Evolutionary conservation across 2,113 vertebrate species (phyloP), one percentile per base, ranked within the genome.

Genomic region (Anguilla japonica): DNA sequence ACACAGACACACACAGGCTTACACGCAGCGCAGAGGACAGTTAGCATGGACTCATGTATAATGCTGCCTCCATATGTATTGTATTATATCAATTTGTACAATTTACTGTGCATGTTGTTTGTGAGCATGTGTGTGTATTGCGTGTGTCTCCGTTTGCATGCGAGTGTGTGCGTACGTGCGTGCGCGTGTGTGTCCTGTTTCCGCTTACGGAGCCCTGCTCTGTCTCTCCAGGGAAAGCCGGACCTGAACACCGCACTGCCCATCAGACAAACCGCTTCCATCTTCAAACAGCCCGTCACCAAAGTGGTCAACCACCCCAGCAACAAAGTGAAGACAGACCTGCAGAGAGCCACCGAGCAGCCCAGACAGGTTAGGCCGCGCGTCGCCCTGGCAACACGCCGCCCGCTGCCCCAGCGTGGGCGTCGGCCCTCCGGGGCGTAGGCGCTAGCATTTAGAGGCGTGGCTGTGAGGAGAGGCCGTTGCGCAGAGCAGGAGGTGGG

Each of bases 241-340:
- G 97, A 98, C 91, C 93, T 98, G 90, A 97, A 97, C 89, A 98
- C 97, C 1, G 93, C 96, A 34, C 93, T 98, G 87, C 97, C 97
- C 2, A 98, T 98, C 92, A 94, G 97, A 90, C 97, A 98, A 89
- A 98, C 97, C 0, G 97, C 97, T 0, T 98, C 97, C 14, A 98
- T 98, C 93, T 98, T 98, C 91, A 98, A 98, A 90, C 97, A 98
- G 87, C 97, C 97, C 0, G 97, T 98, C 89, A 98, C 97, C 94
- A 98, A 98, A 95, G 96, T 98, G 57, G 97, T 97, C 1, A 96
- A 95, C 89, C 97, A 98, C 82, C 97, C 97, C 0, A 95, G 89
- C 82, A 98, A 98, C 94, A 97, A 98, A 93, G 97, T 98, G 86
- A 96, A 97, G 87, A 94, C 95, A 0, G 97, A 98, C 84, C 94